These are phyloP conservation scores for Mormyrus proboscirostris DNA, from an alignment of 2,797 vertebrate genomes.

Conservation along the genomic window DNA sequence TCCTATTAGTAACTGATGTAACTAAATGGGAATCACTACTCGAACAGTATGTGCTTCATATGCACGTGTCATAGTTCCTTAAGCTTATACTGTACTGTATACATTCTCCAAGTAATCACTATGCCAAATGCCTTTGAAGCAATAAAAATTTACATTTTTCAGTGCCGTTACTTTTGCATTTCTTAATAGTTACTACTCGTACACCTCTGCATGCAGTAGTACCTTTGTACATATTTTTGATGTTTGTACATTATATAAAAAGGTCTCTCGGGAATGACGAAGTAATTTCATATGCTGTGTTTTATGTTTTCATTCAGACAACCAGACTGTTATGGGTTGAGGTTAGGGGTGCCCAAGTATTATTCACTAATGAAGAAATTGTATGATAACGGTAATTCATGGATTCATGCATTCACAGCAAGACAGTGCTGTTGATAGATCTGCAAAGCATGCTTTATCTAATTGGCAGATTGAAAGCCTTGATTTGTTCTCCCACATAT, in stretches of 20 bases:
- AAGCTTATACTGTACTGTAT: not conserved
- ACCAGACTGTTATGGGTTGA: not conserved
- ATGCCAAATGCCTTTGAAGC: not conserved
- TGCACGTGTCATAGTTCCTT: not conserved
- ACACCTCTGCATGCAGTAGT: not conserved
- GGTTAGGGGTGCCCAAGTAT: not conserved
- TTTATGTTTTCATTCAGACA: not conserved
- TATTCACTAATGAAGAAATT: not conserved
- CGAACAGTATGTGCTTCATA: not conserved
- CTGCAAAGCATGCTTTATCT: not conserved
- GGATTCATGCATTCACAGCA: not conserved
- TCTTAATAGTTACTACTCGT: not conserved
- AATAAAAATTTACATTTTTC: not conserved
- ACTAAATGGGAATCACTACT: not conserved
- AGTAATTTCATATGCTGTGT: not conserved
- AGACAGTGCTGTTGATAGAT: not conserved
- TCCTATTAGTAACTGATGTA: not conserved
- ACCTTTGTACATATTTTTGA: not conserved
- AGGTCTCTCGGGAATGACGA: not conserved
- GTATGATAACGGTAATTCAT: not conserved
- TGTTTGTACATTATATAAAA: not conserved
- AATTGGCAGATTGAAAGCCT: not conserved
- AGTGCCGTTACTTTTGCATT: not conserved
- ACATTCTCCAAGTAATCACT: not conserved
- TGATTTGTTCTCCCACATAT: not conserved